Percentiles rank a stretch among this genome's conserved stretches.
phyloP scores from a whole-genome alignment of 2,113 vertebrate genomes.

The Pogona vitticeps region DNA sequence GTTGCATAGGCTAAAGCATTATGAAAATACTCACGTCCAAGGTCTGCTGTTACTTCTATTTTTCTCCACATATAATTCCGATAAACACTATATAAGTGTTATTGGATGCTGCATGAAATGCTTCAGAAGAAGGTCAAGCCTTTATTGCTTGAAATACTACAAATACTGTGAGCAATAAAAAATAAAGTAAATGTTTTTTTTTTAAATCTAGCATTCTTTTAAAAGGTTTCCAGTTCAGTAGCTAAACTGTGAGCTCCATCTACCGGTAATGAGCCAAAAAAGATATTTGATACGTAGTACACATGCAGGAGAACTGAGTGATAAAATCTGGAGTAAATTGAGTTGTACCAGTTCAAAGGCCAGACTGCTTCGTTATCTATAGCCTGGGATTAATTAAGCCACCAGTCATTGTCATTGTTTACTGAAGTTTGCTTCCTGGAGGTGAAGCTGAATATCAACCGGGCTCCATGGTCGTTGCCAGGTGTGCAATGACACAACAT shows the following conservation, averaged over 20 bases:
- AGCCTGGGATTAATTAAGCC: too few relatives aligned
- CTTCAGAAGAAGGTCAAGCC: not conserved
- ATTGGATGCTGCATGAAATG: not conserved
- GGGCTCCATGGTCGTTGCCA: too few relatives aligned
- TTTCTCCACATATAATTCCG: too few relatives aligned
- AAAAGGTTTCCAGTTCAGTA: not conserved
- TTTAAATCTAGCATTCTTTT: not conserved
- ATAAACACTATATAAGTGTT: not conserved
- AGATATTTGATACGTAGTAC: not conserved
- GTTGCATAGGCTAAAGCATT: too few relatives aligned
- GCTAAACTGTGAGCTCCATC: conserved; percentile 53
- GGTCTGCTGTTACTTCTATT: too few relatives aligned
- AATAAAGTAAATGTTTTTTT: too few relatives aligned
- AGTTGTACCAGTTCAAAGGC: too few relatives aligned
- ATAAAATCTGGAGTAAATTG: not conserved
- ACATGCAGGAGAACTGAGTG: not conserved
- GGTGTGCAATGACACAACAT: too few relatives aligned
- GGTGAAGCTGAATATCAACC: too few relatives aligned
- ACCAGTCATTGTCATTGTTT: not conserved
- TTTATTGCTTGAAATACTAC: not conserved
- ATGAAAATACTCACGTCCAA: too few relatives aligned
- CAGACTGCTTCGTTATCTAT: too few relatives aligned
- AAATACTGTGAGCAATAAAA: not conserved
- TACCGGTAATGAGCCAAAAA: conserved; percentile 19
- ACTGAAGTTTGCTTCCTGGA: not conserved